Evolutionary conservation across 2,888 invertebrate genomes (phyloP).

Genomic region (Antheraea assamensis): DNA sequence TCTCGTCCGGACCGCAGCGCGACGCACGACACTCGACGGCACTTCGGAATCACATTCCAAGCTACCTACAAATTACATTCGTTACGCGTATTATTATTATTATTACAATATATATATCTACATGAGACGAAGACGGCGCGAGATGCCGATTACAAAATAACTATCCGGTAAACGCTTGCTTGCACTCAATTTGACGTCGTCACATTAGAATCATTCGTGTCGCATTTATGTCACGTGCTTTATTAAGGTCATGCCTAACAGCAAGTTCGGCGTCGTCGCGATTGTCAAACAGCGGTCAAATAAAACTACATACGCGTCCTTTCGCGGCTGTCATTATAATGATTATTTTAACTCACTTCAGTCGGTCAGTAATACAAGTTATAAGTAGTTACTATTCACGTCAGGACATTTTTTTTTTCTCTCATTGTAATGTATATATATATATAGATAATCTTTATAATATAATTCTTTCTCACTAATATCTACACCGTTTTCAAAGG

Average conservation of each 20-base stretch:
- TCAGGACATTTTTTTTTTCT: slow-evolving; percentile 74
- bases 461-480: slow-evolving; percentile 81
- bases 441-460: slow-evolving; percentile 81
- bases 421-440: slow-evolving; percentile 64
- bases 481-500: slow-evolving; percentile 76
- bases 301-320: slow-evolving; percentile 49
- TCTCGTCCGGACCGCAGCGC: too few species aligned
- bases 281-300: slow-evolving; percentile 41
- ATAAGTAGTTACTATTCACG: slow-evolving; percentile 56
- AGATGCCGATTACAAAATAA: slow-evolving; percentile 44
- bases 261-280: slow-evolving; percentile 39
- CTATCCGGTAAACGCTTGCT: slow-evolving; percentile 25
- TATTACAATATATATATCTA: slow-evolving; percentile 42
- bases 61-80: slow-evolving; percentile 57
- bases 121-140: slow-evolving; percentile 46
- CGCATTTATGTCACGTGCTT: too few species aligned
- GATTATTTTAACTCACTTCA: slow-evolving; percentile 66
- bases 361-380: slow-evolving; percentile 64
- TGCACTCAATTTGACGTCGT: too few species aligned
- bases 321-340: slow-evolving; percentile 61
- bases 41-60: slow-evolving; percentile 76
- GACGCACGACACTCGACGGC: slow-evolving; percentile 62
- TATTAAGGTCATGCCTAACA: slow-evolving; percentile 39
- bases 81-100: slow-evolving; percentile 42
- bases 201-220: too few species aligned